phyloP scores from a whole-genome alignment of 2,888 invertebrate genomes.

The Dasysyrphus albostriatus region DNA sequence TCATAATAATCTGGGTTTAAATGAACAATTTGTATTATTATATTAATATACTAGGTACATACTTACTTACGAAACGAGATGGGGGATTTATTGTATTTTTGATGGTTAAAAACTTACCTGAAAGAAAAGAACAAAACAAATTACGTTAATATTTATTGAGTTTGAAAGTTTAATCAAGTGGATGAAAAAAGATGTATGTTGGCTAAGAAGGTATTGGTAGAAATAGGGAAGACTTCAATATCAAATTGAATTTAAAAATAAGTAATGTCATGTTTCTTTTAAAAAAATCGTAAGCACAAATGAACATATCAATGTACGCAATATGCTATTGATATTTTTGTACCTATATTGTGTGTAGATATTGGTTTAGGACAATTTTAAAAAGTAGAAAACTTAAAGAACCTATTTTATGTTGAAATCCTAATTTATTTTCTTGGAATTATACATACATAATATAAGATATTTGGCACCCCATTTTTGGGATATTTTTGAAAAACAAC shows the following conservation, averaged over 20 bases:
- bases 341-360: no score
- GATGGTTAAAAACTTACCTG: slow-evolving; percentile 39
- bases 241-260: neutral
- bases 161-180: neutral
- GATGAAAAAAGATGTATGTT: neutral
- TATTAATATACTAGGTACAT: neutral
- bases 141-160: neutral
- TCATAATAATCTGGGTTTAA: slow-evolving; percentile 20
- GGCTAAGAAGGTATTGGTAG: rapidly evolving
- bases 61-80: slow-evolving; percentile 17
- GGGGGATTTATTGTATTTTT: slow-evolving; percentile 2
- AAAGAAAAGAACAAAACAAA: slow-evolving; percentile 11
- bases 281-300: no score
- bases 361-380: no score
- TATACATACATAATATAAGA: no score
- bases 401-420: no score
- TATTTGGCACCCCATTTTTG: no score
- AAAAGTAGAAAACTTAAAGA: no score
- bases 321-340: no score
- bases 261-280: no score
- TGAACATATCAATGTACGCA: no score
- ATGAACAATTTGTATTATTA: slow-evolving; percentile 17
- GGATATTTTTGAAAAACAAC: no score
- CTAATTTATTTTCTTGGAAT: no score
- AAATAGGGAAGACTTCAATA: neutral